phyloP scores from a whole-genome alignment of 1,140 invertebrate species.

The Procambarus virginalis region DNA sequence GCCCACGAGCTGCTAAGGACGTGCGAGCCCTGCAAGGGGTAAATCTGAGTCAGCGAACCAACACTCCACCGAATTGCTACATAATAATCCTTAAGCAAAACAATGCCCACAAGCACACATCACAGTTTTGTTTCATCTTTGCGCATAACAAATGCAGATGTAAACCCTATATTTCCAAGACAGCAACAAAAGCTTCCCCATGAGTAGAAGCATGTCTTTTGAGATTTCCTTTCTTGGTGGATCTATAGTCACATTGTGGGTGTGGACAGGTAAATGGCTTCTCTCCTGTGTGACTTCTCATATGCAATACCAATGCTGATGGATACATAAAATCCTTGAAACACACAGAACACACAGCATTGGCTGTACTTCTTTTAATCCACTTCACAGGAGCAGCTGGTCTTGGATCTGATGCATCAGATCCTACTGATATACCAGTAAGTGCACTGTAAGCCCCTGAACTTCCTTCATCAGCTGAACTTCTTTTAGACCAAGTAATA shows the following conservation, averaged over 20 bases:
- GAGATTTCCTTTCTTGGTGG: conserved; percentile 59
- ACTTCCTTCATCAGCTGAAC: conserved; percentile 1
- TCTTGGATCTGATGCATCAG: neutral
- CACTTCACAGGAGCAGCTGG: neutral
- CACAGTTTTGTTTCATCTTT: neutral
- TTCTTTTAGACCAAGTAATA: conserved; percentile 32
- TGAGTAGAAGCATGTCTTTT: conserved; percentile 55
- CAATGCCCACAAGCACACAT: neutral
- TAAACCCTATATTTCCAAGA: conserved; percentile 29
- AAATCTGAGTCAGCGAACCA: conserved; percentile 9
- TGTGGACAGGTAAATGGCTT: conserved; percentile 56
- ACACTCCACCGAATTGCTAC: conserved; percentile 2
- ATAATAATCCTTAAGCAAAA: conserved; percentile 5
- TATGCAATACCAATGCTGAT: conserved; percentile 48
- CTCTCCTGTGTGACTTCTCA: conserved; percentile 57
- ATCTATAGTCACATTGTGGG: conserved; percentile 60
- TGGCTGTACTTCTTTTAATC: conserved; percentile 12
- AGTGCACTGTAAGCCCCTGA: conserved; percentile 2
- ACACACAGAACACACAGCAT: conserved; percentile 45
- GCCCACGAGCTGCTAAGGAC: conserved; percentile 41
- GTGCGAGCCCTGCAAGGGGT: conserved; percentile 53
- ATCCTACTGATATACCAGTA: neutral
- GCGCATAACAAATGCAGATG: neutral
- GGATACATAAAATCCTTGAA: conserved; percentile 63
- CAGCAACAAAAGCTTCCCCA: conserved; percentile 47